Evolutionary conservation across 2,888 invertebrate genomes (phyloP).

Genomic region (Drosophila engyochracea): DNA sequence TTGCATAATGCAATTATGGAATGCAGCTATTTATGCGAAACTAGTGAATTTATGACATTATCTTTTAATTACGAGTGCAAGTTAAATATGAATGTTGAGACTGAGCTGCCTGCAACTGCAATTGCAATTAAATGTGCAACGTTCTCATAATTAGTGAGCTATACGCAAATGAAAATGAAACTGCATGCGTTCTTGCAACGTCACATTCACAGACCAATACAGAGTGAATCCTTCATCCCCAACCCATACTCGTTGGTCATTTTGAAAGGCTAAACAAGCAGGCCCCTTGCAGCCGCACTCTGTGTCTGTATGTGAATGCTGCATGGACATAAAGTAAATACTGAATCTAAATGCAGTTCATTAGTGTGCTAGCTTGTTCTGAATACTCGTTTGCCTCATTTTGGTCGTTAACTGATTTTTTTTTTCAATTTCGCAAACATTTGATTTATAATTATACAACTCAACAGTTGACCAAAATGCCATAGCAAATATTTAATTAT

Average conservation of each 20-base stretch:
- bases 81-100: slow-evolving; percentile 21
- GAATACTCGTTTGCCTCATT: slow-evolving; percentile 1
- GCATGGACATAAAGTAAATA: slow-evolving; percentile 27
- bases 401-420: slow-evolving; percentile 7
- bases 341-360: slow-evolving; percentile 58
- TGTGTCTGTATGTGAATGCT: not conserved
- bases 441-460: slow-evolving; percentile 24
- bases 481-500: slow-evolving; percentile 11
- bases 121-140: slow-evolving; percentile 41
- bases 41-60: not conserved
- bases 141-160: slow-evolving; percentile 61
- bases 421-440: slow-evolving; percentile 24
- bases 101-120: not conserved
- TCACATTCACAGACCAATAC: not conserved
- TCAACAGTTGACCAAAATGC: slow-evolving; percentile 14
- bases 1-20: not conserved
- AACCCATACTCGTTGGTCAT: not conserved
- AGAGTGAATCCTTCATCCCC: too few species aligned
- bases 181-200: slow-evolving; percentile 24
- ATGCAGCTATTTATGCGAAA: not conserved
- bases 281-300: slow-evolving; percentile 13
- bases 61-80: slow-evolving; percentile 36
- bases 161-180: slow-evolving; percentile 63
- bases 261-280: slow-evolving; percentile 60
- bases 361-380: slow-evolving; percentile 45